Base-by-base conservation (phyloP, 2,888 invertebrate genomes). In the Muscina levida region DNA sequence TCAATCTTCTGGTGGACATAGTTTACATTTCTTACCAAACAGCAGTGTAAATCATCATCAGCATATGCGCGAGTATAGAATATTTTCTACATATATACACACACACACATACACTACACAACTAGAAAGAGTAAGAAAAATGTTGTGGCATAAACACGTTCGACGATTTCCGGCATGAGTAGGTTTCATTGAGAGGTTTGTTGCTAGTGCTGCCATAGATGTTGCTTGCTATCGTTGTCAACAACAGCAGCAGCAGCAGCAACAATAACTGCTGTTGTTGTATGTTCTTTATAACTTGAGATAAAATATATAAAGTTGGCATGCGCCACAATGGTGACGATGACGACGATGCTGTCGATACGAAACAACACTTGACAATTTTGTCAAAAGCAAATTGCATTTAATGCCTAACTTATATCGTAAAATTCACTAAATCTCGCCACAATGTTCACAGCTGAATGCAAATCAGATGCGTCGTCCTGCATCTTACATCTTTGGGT, bases 91-190 rank as follows among this genome's bases (percentile, higher is more conserved):
- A 31, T 31, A n/a, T n/a, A n/a, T n/a, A n/a, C n/a, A n/a, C n/a
- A n/a, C n/a, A n/a, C n/a, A n/a, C n/a, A n/a, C n/a, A n/a, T n/a
- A n/a, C n/a, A n/a, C n/a, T n/a, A n/a, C 31, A 31, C 3, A 31
- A 31, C 31, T 31, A 31, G 31, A 53, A 15, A 53, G 2, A 37
- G 51, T n/a, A 26, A 39, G 4, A 62, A 37, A 72, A 48, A 62
- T 39, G 39, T 51, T 71, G 65, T 73, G 72, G 76, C 73, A 66
- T 68, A 57, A 83, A 82, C 83, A 83, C 82, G 83, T 84, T 79
- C 80, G 74, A 72, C 75, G 73, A 83, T 83, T 83, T 84, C 84
- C 84, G 84, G 84, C 83, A 82, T 83, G 83, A 83, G 84, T 84
- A 78, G 84, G 84, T 74, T 83, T 84, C 83, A 81, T 82, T 83